Percentiles rank a stretch among this genome's conserved stretches.
Conservation (phyloP, 2,113 vertebrate genomes). For the Tretioscincus oriximinensis region DNA sequence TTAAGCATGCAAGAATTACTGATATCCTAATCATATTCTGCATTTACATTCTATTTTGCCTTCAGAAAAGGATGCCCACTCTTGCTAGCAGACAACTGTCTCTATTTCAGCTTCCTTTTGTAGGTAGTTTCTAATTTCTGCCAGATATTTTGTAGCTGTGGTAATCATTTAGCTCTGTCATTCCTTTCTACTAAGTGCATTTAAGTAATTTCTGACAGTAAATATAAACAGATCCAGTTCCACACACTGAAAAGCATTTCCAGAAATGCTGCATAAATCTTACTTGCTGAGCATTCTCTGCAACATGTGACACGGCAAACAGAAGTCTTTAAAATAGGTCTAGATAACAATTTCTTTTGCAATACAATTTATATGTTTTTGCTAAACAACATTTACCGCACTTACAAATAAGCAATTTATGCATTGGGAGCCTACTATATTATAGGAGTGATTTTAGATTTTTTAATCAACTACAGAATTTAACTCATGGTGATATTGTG, state of each 20-base stretch:
- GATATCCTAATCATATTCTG: neutral
- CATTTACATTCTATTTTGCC: neutral
- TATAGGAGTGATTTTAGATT: neutral
- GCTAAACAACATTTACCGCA: neutral
- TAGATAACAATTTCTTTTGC: neutral
- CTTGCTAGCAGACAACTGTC: neutral
- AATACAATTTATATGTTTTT: neutral
- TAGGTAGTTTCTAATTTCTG: neutral
- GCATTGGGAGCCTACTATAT: slow-evolving; percentile 5
- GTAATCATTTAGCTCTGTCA: neutral
- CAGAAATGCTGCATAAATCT: neutral
- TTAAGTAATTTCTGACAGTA: slow-evolving; percentile 2
- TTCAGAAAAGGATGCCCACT: neutral
- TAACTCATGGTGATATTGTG: too few relatives aligned
- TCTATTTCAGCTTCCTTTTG: neutral
- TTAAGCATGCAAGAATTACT: neutral
- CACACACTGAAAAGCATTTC: neutral
- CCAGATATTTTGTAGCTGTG: neutral
- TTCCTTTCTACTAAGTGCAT: neutral
- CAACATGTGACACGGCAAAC: accelerated
- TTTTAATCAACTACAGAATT: neutral
- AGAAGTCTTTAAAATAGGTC: neutral
- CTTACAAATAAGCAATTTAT: neutral
- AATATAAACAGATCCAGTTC: neutral
- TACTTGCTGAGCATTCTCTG: neutral